A percentile compares a stretch with the other conserved stretches of the same genome.
These are phyloP conservation scores for Pheosia tremula DNA, from an alignment of 2,888 invertebrate species.

Conservation along the genomic window DNA sequence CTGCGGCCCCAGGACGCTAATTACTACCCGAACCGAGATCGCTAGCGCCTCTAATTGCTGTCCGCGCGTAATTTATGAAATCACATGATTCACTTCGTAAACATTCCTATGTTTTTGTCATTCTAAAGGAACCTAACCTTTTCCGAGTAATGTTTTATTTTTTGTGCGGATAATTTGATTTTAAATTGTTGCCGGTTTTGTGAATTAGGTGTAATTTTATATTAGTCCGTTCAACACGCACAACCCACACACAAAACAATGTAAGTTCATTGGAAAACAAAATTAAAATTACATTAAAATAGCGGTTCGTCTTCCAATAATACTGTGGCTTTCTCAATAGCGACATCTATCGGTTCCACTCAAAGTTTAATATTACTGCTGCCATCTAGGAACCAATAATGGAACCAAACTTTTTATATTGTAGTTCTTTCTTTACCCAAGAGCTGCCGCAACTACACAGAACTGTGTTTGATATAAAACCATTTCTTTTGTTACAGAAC, in stretches of 20 bases:
- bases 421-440: rapidly evolving
- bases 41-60: slow-evolving; percentile 40
- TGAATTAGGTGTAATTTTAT: too few species aligned
- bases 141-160: neutral
- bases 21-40: slow-evolving; percentile 43
- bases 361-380: neutral
- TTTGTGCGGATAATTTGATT: neutral
- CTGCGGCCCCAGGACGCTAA: too few species aligned
- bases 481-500: slow-evolving; percentile 84
- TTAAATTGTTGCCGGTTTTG: neutral
- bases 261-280: too few species aligned
- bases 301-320: too few species aligned
- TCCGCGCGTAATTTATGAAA: slow-evolving; percentile 49
- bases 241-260: too few species aligned
- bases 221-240: too few species aligned
- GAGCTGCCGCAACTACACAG: slow-evolving; percentile 46
- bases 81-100: slow-evolving; percentile 34
- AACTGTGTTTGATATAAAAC: neutral
- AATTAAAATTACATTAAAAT: neutral
- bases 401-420: slow-evolving; percentile 13
- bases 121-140: slow-evolving; percentile 2
- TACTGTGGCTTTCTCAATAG: neutral
- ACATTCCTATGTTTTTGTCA: slow-evolving; percentile 18
- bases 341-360: slow-evolving; percentile 26
- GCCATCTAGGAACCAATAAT: slow-evolving; percentile 45